Percentiles rank a stretch among this genome's conserved stretches.
phyloP scores from a whole-genome alignment of 1,140 invertebrate genomes.

The Conus ventricosus region DNA sequence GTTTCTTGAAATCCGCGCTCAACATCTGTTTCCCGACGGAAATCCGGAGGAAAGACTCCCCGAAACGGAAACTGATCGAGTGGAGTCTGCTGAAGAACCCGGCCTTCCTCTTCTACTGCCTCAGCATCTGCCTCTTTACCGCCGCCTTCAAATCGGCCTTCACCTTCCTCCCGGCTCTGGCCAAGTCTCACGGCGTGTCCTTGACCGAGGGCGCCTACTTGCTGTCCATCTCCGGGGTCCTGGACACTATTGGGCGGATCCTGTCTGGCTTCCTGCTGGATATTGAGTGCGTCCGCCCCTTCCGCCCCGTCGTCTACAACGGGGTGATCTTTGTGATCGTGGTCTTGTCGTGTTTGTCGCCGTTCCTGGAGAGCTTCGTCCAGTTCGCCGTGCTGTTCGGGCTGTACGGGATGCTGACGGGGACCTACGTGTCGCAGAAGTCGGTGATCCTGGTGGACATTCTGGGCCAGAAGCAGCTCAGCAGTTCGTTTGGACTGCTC shows the following conservation, averaged over 20 bases:
- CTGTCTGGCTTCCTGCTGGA: conserved; percentile 56
- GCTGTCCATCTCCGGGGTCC: conserved; percentile 57
- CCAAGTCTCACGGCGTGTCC: conserved; percentile 52
- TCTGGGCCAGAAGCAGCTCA: conserved; percentile 91
- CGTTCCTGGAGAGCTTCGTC: conserved; percentile 45
- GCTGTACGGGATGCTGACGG: conserved; percentile 57
- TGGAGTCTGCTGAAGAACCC: conserved; percentile 59
- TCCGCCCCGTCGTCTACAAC: conserved; percentile 58
- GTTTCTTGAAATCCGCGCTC: conserved; percentile 13
- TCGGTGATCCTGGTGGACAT: conserved; percentile 94
- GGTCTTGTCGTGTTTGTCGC: conserved; percentile 50
- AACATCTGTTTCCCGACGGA: conserved; percentile 34
- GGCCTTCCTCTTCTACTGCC: conserved; percentile 58
- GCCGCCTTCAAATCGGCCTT: conserved; percentile 60
- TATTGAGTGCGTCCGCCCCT: conserved; percentile 51
- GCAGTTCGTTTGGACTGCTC: conserved; percentile 94
- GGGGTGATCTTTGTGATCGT: conserved; percentile 56
- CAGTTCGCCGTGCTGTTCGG: conserved; percentile 50
- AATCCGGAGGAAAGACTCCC: neutral
- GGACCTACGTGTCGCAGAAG: conserved; percentile 85
- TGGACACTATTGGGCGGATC: conserved; percentile 59
- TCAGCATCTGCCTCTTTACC: conserved; percentile 61
- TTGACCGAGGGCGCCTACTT: conserved; percentile 53
- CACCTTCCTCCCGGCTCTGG: conserved; percentile 64
- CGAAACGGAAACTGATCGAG: conserved; percentile 49